A percentile compares a stretch with the other conserved stretches of the same genome.
phyloP scores from a whole-genome alignment of 2,888 invertebrate species.

The Cremastinae sp. region DNA sequence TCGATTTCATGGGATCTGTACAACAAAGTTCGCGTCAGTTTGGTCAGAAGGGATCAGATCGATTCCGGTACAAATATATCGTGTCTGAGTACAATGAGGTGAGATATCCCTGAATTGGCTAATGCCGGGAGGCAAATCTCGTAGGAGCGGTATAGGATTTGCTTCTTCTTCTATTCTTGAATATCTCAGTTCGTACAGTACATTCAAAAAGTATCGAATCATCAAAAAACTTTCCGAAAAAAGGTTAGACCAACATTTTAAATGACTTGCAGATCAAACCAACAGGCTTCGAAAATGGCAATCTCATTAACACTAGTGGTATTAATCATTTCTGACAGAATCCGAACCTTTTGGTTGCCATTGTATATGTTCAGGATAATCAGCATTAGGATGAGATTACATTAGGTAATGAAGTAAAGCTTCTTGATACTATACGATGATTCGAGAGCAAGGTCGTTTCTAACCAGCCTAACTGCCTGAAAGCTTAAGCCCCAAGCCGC shows the following conservation, averaged over 20 bases:
- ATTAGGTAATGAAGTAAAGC: slow-evolving; percentile 55
- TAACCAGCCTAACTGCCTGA: slow-evolving; percentile 38
- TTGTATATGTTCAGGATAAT: slow-evolving; percentile 39
- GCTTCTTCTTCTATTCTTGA: no score
- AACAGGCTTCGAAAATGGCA: no score
- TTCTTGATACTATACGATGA: slow-evolving; percentile 44
- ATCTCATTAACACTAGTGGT: no score
- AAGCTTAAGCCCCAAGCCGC: slow-evolving; percentile 1
- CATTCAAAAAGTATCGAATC: no score
- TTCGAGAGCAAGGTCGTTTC: slow-evolving; percentile 35
- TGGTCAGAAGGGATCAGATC: not conserved
- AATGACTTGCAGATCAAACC: no score
- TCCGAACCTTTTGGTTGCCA: no score
- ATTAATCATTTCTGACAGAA: no score
- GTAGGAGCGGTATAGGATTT: not conserved
- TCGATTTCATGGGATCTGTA: slow-evolving; percentile 34
- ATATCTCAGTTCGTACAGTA: no score
- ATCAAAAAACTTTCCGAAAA: no score
- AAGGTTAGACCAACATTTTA: no score
- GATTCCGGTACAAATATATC: slow-evolving; percentile 11
- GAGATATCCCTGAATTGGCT: slow-evolving; percentile 5
- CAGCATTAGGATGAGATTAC: slow-evolving; percentile 58
- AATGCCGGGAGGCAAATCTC: slow-evolving; percentile 7
- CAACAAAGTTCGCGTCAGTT: slow-evolving; percentile 9
- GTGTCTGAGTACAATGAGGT: slow-evolving; percentile 35